Conservation (phyloP, 2,797 vertebrate species). For the Gallinago solitaria region DNA sequence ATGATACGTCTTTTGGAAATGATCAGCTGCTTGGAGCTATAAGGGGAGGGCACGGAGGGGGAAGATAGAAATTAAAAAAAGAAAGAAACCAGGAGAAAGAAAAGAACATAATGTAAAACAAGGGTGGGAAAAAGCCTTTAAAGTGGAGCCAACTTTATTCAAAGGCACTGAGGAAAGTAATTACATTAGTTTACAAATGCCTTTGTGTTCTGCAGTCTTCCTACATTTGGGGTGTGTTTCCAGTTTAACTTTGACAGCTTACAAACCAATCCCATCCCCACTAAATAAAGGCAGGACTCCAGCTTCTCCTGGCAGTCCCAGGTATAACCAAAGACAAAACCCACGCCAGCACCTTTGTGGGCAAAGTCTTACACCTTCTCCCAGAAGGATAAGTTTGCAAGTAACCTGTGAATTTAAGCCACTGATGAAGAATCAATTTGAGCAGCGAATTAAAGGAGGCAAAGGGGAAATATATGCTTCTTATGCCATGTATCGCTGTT, state of each 20-base stretch:
- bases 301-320: not conserved
- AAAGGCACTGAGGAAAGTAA: conserved; percentile 68
- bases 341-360: not conserved
- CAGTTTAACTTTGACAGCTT: conserved; percentile 45
- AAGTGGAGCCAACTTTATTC: conserved; percentile 63
- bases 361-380: not conserved
- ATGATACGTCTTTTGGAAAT: not conserved
- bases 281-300: conserved; percentile 28
- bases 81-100: conserved; percentile 43
- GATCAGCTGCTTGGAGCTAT: conserved; percentile 20
- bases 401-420: not conserved
- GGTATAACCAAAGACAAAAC: not conserved
- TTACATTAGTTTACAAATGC: conserved; percentile 54
- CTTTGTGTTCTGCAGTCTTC: conserved; percentile 46
- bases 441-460: conserved; percentile 2
- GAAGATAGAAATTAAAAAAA: not conserved
- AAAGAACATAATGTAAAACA: conserved; percentile 34
- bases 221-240: conserved; percentile 43
- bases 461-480: not conserved
- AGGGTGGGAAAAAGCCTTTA: conserved; percentile 64
- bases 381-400: conserved; percentile 15
- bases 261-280: not conserved
- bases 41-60: not conserved
- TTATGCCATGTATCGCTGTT: not conserved
- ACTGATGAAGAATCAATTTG: conserved; percentile 17